phyloP scores from a whole-genome alignment of 2,888 invertebrate genomes.

The Phorcus lineatus region DNA sequence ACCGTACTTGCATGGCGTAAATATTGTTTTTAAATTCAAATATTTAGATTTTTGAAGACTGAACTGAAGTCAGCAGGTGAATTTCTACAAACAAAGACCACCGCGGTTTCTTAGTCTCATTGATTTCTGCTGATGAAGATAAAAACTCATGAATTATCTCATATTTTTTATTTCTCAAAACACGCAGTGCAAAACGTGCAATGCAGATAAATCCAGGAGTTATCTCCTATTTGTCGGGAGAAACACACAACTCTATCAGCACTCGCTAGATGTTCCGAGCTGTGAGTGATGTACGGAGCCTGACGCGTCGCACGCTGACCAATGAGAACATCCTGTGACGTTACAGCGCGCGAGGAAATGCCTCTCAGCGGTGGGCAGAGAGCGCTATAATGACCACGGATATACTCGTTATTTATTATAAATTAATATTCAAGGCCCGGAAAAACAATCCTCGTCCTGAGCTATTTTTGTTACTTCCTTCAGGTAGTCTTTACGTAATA shows the following conservation, averaged over 20 bases:
- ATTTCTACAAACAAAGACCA: no score
- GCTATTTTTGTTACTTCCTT: background rate
- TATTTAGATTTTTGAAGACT: no score
- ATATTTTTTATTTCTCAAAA: no score
- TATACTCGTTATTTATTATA: background rate
- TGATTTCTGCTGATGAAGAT: no score
- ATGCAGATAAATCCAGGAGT: no score
- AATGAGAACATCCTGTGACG: slow-evolving; percentile 1
- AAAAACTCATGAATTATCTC: no score
- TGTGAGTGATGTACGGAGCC: background rate
- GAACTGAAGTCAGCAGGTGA: no score
- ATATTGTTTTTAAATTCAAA: no score
- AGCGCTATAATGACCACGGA: background rate
- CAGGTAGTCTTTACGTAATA: background rate
- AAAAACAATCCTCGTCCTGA: background rate
- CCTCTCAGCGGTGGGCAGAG: background rate
- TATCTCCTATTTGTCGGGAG: no score
- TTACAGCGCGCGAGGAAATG: background rate
- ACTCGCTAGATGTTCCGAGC: background rate
- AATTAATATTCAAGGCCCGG: background rate
- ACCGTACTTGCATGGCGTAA: no score
- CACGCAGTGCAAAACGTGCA: no score
- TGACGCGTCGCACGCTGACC: background rate
- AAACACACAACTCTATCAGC: background rate
- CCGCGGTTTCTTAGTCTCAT: no score